phyloP scores from a whole-genome alignment of 1,140 invertebrate species.

The Scaptomyza graminum region DNA sequence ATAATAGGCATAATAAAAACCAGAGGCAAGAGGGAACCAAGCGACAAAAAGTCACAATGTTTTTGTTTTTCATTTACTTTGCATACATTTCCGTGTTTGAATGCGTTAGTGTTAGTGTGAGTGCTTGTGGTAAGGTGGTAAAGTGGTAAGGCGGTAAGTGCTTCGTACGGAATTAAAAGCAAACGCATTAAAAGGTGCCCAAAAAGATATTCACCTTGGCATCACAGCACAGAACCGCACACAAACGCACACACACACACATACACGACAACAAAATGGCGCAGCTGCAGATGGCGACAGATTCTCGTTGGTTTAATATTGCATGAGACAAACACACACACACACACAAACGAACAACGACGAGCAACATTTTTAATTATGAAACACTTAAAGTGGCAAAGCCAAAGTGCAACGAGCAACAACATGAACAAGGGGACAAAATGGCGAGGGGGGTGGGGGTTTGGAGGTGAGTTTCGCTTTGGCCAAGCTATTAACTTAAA shows the following conservation, averaged over 20 bases:
- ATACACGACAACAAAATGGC: slow-evolving; percentile 57
- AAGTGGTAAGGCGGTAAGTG: slow-evolving; percentile 71
- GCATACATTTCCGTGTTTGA: slow-evolving; percentile 7
- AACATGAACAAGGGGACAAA: not conserved
- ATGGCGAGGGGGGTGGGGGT: not conserved
- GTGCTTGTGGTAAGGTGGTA: slow-evolving; percentile 55
- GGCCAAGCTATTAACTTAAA: slow-evolving; percentile 83
- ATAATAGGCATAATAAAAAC: slow-evolving; percentile 81
- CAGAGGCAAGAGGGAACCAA: slow-evolving; percentile 60
- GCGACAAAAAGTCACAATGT: slow-evolving; percentile 65
- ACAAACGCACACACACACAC: no score
- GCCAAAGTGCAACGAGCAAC: slow-evolving; percentile 78
- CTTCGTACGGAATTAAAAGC: slow-evolving; percentile 77
- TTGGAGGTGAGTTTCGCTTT: slow-evolving; percentile 37
- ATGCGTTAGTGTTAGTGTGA: slow-evolving; percentile 15
- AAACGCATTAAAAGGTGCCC: slow-evolving; percentile 81
- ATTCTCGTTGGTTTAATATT: slow-evolving; percentile 71
- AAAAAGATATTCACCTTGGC: slow-evolving; percentile 81
- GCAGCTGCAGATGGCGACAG: slow-evolving; percentile 70
- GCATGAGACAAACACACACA: slow-evolving; percentile 55
- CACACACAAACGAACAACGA: slow-evolving; percentile 22
- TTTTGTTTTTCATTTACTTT: slow-evolving; percentile 42
- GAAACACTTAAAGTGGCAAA: slow-evolving; percentile 84
- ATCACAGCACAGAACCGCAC: slow-evolving; percentile 18
- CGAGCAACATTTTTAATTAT: slow-evolving; percentile 83